Evolutionary conservation across 2,888 invertebrate species (phyloP), one percentile per base, ranked within the genome.

Genomic region (Eupeodes latifasciatus): DNA sequence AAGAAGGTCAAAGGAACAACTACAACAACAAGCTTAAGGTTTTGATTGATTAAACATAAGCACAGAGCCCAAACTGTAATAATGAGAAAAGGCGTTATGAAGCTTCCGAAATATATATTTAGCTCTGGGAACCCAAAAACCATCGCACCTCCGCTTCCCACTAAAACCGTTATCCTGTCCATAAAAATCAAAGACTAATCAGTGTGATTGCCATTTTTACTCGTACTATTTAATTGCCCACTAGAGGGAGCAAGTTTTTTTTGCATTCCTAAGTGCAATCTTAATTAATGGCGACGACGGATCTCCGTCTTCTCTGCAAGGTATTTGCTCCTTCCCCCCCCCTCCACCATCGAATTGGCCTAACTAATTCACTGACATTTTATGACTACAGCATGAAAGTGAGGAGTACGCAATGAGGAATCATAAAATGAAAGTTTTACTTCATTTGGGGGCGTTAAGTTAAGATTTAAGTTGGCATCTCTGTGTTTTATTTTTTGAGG

Each of bases 231-330:
- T 81, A 78, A 81, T 85, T 85, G 77, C 67, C 72, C 27, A 57
- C 62, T 5, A 47, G 61, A 49, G 77, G 77, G 47, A 67, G 61
- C 67, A 74, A 81, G 49, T 81, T 85, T 36, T 4, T 47, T 34
- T 55, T 79, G 83, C 78, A 86, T 79, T 82, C 82, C 14, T 47
- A 19, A 86, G 83, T 82, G 86, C 86, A 86, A 86, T 86, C 75
- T 86, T 86, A 86, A 86, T 86, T 86, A 86, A 86, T 66, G 66
- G 47, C 51, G 51, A 10, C 40, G 44, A 19, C 27, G 36, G 19
- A 55, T 44, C 27, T 67, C 47, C 67, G 10, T 12, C 47, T 11
- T 4, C 47, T 27, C 27, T 27, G 27, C 27, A 27, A 12, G 19
- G 40, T 0, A 4, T 40, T 16, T 2, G 40, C 16, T 57, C 55